These are phyloP conservation scores for Eristalis pertinax DNA, from an alignment of 2,888 invertebrate species.

Conservation along the genomic window DNA sequence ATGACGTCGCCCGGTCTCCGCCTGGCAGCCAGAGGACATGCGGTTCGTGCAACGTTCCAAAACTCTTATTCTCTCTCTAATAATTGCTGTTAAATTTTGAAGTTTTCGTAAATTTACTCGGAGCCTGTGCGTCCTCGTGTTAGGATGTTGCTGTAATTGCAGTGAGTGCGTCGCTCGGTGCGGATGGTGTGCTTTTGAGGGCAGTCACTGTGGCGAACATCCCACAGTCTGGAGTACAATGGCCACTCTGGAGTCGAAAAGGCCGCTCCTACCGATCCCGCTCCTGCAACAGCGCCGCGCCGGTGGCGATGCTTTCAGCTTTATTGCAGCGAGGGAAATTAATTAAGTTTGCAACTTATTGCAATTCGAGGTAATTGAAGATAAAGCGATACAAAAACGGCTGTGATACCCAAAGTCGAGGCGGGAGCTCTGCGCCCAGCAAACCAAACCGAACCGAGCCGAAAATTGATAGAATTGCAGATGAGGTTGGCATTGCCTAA, in stretches of 20 bases:
- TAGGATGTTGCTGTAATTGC: constrained; percentile 44
- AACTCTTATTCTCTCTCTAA: constrained; percentile 15
- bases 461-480: constrained; percentile 61
- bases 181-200: constrained; percentile 26
- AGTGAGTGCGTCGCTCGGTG: constrained; percentile 21
- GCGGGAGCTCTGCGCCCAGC: not conserved
- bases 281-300: not conserved
- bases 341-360: constrained; percentile 70
- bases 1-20: too few relatives aligned
- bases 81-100: constrained; percentile 62
- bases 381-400: constrained; percentile 47
- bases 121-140: constrained; percentile 9
- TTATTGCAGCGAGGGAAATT: constrained; percentile 52
- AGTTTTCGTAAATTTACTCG: constrained; percentile 49
- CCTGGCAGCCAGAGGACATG: not conserved
- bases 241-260: constrained; percentile 21
- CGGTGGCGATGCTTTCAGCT: constrained; percentile 23
- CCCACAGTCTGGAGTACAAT: not conserved
- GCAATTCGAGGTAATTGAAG: constrained; percentile 68
- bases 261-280: too few relatives aligned
- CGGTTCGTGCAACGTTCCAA: constrained; percentile 39
- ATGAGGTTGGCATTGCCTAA: constrained; percentile 36
- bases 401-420: not conserved
- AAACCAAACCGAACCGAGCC: not conserved
- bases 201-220: constrained; percentile 4